These are phyloP conservation scores for Sminthurides aquaticus DNA, from an alignment of 2,888 invertebrate genomes.

Conservation along the genomic window DNA sequence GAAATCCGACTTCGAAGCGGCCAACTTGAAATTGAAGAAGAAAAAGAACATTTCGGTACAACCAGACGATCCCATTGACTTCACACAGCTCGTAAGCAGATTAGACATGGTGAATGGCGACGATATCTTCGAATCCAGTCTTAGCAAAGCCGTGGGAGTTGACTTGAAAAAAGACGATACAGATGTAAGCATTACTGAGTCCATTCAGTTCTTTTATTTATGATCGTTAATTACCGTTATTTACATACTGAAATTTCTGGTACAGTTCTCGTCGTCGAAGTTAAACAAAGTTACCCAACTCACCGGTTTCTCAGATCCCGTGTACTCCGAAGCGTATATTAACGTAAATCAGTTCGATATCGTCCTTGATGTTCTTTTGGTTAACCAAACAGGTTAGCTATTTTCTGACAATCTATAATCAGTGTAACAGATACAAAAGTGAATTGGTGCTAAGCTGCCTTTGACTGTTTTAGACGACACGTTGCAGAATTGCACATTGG, in stretches of 20 bases:
- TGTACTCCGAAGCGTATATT: slow-evolving; percentile 99
- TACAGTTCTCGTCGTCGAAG: slow-evolving; percentile 50
- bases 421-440: no score
- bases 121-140: slow-evolving; percentile 89
- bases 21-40: slow-evolving; percentile 57
- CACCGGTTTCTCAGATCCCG: slow-evolving; percentile 98
- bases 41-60: slow-evolving; percentile 63
- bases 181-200: slow-evolving; percentile 47
- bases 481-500: slow-evolving; percentile 93
- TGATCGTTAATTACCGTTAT: neutral
- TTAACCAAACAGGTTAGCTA: slow-evolving; percentile 81
- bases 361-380: slow-evolving; percentile 92
- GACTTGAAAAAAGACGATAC: slow-evolving; percentile 49
- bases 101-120: slow-evolving; percentile 58
- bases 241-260: no score
- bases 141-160: slow-evolving; percentile 77
- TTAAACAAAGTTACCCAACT: slow-evolving; percentile 78
- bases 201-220: neutral
- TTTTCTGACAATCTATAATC: neutral
- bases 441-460: neutral
- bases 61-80: slow-evolving; percentile 76
- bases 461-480: slow-evolving; percentile 62
- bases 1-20: slow-evolving; percentile 64
- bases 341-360: slow-evolving; percentile 98
- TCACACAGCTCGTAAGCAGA: slow-evolving; percentile 65